A percentile compares a stretch with the other conserved stretches of the same genome.
Conservation (phyloP, 64 coral and sea anemone genomes). For the Actinia tenebrosa region DNA sequence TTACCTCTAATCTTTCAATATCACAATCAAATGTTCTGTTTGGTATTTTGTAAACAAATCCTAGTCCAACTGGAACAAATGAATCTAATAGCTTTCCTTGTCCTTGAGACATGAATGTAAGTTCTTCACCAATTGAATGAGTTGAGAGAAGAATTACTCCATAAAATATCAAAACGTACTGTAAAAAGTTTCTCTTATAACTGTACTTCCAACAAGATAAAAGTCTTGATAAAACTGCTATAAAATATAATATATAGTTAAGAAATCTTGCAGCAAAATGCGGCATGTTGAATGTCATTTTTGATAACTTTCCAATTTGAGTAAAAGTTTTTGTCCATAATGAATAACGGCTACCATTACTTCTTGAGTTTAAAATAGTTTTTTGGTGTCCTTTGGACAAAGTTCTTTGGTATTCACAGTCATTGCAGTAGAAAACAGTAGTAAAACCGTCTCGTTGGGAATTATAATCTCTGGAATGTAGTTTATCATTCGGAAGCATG, state of each 20-base stretch:
- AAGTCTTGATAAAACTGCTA: slow-evolving; percentile 6
- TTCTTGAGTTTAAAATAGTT: not conserved
- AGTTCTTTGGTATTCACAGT: slow-evolving; percentile 3
- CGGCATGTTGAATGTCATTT: not conserved
- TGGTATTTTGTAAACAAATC: slow-evolving; percentile 71
- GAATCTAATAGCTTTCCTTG: slow-evolving; percentile 33
- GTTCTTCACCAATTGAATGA: not conserved
- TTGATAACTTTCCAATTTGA: not conserved
- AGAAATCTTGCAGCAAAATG: not conserved
- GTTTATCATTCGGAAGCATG: not conserved
- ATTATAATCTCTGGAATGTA: not conserved
- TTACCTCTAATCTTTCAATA: slow-evolving; percentile 74
- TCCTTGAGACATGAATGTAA: not conserved
- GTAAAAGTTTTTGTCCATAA: not conserved
- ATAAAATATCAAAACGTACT: not conserved
- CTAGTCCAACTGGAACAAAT: slow-evolving; percentile 45
- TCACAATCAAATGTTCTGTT: slow-evolving; percentile 59
- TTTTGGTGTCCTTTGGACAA: not conserved
- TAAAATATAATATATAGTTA: slow-evolving; percentile 7
- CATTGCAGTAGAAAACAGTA: not conserved
- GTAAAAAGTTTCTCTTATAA: not conserved
- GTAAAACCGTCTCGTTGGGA: not conserved
- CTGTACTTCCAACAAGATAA: not conserved
- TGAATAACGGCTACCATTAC: not conserved
- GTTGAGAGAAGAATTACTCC: not conserved